Conservation (phyloP, 2,888 invertebrate species). For the Andrena trimmerana region DNA sequence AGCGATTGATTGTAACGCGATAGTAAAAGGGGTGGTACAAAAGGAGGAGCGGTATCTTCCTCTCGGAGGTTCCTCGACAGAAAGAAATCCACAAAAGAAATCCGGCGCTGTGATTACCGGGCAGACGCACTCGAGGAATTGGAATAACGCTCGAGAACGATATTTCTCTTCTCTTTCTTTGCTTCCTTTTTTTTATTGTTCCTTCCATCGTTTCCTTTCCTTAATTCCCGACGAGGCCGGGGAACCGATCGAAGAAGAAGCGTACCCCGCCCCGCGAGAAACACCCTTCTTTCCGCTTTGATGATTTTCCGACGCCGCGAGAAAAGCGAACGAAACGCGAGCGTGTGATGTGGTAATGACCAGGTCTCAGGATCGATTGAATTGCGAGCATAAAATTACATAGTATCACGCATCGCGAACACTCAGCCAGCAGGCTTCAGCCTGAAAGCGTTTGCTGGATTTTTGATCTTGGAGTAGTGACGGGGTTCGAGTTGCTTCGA, state of each 20-base stretch:
- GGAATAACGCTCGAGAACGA: slow-evolving; percentile 60
- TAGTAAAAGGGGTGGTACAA: slow-evolving; percentile 51
- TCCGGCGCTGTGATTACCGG: slow-evolving; percentile 60
- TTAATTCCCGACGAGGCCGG: slow-evolving; percentile 38
- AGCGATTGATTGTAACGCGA: slow-evolving; percentile 63
- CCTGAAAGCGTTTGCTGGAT: slow-evolving; percentile 1
- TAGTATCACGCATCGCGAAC: slow-evolving; percentile 31
- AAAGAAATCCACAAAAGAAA: slow-evolving; percentile 61
- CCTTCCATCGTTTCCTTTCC: slow-evolving; percentile 19
- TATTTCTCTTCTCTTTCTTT: slow-evolving; percentile 25
- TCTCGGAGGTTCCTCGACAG: slow-evolving; percentile 30
- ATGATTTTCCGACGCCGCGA: slow-evolving; percentile 12
- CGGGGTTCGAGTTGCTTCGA: too few relatives aligned
- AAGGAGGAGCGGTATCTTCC: slow-evolving; percentile 33
- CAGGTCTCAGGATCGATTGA: slow-evolving; percentile 8
- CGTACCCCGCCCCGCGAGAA: not conserved
- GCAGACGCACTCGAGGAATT: slow-evolving; percentile 65
- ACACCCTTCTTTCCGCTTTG: not conserved
- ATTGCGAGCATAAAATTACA: slow-evolving; percentile 46
- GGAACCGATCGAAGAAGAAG: slow-evolving; percentile 30
- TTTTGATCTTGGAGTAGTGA: slow-evolving; percentile 9
- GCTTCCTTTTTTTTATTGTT: not conserved
- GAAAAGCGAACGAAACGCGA: slow-evolving; percentile 3
- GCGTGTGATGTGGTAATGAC: slow-evolving; percentile 32
- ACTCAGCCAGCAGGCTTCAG: not conserved